Percentiles rank a stretch among this genome's conserved stretches.
phyloP scores from a whole-genome alignment of 2,797 vertebrate species.

The Crax fasciolata region DNA sequence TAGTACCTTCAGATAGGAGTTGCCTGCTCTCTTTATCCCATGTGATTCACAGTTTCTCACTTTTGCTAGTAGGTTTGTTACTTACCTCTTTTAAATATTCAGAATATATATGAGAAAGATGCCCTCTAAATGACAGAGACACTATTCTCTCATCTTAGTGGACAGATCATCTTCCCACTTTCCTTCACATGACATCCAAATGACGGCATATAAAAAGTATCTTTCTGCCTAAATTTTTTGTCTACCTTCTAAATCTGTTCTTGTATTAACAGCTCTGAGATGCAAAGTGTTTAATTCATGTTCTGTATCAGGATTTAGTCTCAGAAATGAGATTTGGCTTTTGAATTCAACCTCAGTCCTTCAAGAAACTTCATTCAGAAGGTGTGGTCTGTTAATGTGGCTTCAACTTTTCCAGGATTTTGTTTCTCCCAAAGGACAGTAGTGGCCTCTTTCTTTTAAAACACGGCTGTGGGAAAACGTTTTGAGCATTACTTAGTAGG shows the following conservation, averaged over 20 bases:
- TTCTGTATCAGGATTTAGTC: not conserved
- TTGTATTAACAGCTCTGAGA: not conserved
- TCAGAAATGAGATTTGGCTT: not conserved
- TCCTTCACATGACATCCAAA: not conserved
- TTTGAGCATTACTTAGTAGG: not conserved
- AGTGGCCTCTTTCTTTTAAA: not conserved
- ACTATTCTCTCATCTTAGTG: not conserved
- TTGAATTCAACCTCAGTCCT: not conserved
- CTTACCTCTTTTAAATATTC: not conserved
- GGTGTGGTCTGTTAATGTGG: rapidly evolving
- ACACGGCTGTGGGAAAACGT: not conserved
- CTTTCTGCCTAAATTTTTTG: not conserved
- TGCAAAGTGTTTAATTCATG: not conserved
- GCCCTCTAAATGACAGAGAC: not conserved
- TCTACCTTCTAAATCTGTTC: not conserved
- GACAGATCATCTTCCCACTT: not conserved
- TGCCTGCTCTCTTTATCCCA: not conserved
- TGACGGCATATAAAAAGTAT: not conserved
- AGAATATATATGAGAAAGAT: not conserved
- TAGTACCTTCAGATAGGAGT: not conserved
- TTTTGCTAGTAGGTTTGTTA: not conserved
- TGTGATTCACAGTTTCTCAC: not conserved
- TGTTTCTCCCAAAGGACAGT: not conserved
- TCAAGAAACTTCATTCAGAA: not conserved
- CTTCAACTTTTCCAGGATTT: not conserved